Base-by-base conservation (phyloP, 2,888 invertebrate genomes). In the Coelogynopora nodosa region DNA sequence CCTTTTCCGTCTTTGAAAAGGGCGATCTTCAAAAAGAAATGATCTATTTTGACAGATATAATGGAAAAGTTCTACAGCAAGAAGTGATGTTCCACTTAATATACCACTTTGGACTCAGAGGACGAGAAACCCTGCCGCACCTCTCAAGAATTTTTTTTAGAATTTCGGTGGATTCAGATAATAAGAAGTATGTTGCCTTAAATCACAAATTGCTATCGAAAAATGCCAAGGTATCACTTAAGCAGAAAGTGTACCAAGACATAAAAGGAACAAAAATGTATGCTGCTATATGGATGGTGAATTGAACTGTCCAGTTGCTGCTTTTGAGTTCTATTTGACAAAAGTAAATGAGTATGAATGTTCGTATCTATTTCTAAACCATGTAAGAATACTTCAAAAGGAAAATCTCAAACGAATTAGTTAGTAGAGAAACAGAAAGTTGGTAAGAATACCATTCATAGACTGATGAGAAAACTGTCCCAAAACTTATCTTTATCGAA, bases 161-260 rank as follows among this genome's bases (percentile, higher is more conserved):
- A 5, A 29, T 82, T 10, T 27, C 2, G 28, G 28, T 29, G 2
- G 10, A 10, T 30, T 82, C 82, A 28, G 29, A 28, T 10, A 29
- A 29, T 27, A 82, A 30, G 28, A 82, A 30, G 29, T 82, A 30
- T 30, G 29, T 82, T 28, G 5, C 82, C 29, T 30, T 82, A 82
- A 82, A 82, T 82, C 82, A 82, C 27, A 29, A 82, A 82, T 18
- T 82, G 82, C 26, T 82, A 82, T 10, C 30, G 2, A 82, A 82
- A 82, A 82, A 82, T 82, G 2, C 30, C 30, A 82, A 82, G 23
- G 82, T 29, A 18, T 82, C 82, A 2, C 31, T 82, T 31, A 13
- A 31, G 28, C 28, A 26, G 2, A 13, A 30, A 82, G 82, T 27
- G 23, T 29, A 82, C 27, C 28, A 82, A 27, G 82, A 82, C 26